Evolutionary conservation across 2,797 vertebrate genomes (phyloP).

Genomic region (Dipus sagitta): DNA sequence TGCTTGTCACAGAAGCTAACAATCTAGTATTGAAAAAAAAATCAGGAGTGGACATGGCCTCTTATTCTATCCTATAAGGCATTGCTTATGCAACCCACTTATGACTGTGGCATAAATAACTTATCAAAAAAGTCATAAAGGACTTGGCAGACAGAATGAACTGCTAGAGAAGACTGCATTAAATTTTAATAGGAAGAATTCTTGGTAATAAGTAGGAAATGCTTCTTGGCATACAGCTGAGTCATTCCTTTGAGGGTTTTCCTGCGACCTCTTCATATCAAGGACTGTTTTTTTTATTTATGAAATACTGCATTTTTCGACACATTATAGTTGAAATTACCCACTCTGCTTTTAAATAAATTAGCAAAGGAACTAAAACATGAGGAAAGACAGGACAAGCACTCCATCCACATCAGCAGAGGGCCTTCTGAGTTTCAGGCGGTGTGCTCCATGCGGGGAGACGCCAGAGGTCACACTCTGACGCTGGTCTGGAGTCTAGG

Average conservation of each 20-base stretch:
- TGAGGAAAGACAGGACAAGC: background rate
- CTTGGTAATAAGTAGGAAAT: constrained; percentile 34
- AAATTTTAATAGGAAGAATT: constrained; percentile 60
- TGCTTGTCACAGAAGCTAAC: background rate
- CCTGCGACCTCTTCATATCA: background rate
- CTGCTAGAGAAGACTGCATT: constrained; percentile 55
- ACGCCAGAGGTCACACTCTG: too few relatives aligned
- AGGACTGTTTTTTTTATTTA: background rate
- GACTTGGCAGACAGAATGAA: constrained; percentile 59
- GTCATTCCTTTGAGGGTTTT: constrained; percentile 38
- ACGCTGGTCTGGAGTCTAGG: background rate
- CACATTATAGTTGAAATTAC: background rate
- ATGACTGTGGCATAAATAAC: constrained; percentile 43
- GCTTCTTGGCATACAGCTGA: background rate
- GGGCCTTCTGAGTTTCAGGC: accelerated
- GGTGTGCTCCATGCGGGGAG: background rate
- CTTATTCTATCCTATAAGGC: background rate
- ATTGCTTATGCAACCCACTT: background rate
- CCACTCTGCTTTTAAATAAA: background rate
- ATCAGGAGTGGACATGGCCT: background rate
- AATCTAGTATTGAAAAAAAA: background rate
- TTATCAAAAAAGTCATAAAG: constrained; percentile 64
- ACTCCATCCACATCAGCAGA: accelerated
- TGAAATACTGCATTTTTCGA: constrained; percentile 8
- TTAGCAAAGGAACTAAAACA: background rate